phyloP scores from a whole-genome alignment of 2,113 vertebrate species.

The Leptocoma aspasia region DNA sequence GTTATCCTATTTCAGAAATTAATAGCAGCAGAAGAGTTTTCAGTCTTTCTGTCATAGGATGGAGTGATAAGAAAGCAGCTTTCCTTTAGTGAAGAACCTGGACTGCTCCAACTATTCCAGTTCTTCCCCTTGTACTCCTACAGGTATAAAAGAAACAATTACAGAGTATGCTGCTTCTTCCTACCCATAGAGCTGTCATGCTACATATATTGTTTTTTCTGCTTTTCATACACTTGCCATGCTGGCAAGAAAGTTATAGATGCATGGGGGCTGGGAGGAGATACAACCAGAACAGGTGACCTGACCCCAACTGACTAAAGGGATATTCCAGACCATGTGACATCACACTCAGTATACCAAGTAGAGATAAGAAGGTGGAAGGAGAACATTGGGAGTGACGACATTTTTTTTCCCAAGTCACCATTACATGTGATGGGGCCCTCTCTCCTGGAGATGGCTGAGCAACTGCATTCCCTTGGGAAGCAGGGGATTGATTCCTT shows the following conservation, averaged over 20 bases:
- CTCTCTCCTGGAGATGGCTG: background rate
- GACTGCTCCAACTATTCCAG: background rate
- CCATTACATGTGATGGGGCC: too few species aligned
- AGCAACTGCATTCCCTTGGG: background rate
- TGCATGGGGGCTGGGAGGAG: background rate
- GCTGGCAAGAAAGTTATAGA: background rate
- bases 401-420: background rate
- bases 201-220: background rate
- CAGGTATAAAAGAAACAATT: background rate
- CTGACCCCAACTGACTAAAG: background rate
- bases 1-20: background rate
- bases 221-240: background rate
- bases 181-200: background rate
- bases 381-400: background rate
- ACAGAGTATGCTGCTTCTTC: background rate
- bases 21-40: background rate
- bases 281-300: background rate
- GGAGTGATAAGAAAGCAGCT: background rate
- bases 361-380: too few species aligned
- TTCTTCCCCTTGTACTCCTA: background rate
- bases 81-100: background rate
- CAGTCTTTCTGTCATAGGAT: background rate
- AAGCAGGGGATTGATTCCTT: background rate
- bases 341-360: background rate
- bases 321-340: background rate